These are phyloP conservation scores for Samia ricini DNA, from an alignment of 1,140 invertebrate species.

Conservation along the genomic window DNA sequence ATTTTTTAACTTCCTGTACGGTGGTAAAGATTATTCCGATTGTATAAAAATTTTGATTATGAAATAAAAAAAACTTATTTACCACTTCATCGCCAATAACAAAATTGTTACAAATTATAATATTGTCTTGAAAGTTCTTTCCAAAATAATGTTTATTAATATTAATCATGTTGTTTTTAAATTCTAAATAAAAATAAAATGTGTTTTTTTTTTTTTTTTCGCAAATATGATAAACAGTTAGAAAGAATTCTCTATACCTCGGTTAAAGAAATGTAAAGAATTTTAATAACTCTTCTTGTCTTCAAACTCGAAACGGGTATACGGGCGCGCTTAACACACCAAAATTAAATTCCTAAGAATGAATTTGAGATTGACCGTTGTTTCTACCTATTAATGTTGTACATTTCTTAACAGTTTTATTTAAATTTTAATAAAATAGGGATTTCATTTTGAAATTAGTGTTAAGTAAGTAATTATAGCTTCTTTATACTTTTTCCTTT, in stretches of 20 bases:
- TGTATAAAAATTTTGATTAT: no score
- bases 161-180: not conserved
- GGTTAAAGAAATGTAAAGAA: conserved; percentile 20
- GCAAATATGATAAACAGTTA: not conserved
- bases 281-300: conserved; percentile 34
- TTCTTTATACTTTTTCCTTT: no score
- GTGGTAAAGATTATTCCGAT: no score
- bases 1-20: no score
- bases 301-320: conserved; percentile 12
- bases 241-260: not conserved
- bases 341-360: conserved; percentile 20
- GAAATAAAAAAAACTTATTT: no score
- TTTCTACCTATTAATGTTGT: not conserved
- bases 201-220: not conserved
- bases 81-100: no score
- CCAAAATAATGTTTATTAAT: not conserved
- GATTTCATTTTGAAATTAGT: not conserved
- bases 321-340: conserved; percentile 3
- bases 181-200: not conserved
- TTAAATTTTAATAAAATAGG: not conserved
- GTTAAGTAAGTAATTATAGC: no score
- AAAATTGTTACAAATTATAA: no score
- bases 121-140: no score
- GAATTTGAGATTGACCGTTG: not conserved
- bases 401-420: not conserved